Evolutionary conservation across 1,140 invertebrate species (phyloP).

Genomic region (Eumaeus atala): DNA sequence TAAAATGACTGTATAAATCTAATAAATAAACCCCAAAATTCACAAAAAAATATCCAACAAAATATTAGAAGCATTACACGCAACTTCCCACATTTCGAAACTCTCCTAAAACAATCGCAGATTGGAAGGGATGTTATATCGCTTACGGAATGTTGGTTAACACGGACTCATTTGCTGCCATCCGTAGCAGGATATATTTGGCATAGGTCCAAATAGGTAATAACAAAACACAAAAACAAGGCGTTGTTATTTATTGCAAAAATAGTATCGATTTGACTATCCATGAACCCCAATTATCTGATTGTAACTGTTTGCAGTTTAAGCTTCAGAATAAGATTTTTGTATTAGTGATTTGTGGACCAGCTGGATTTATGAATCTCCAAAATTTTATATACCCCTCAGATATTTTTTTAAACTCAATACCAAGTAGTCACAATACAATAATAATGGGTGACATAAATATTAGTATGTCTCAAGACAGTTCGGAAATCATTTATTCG

Average conservation of each 20-base stretch:
- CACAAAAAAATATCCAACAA: slow-evolving; percentile 13
- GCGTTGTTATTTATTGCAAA: slow-evolving; percentile 11
- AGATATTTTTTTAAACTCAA: not conserved
- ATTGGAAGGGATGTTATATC: slow-evolving; percentile 16
- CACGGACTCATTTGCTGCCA: not conserved
- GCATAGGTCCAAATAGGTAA: not conserved
- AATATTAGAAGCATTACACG: slow-evolving; percentile 16
- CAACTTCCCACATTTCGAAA: slow-evolving; percentile 7
- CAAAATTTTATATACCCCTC: slow-evolving; percentile 4
- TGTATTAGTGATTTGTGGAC: slow-evolving; percentile 5
- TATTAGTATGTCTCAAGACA: not conserved
- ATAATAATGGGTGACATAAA: slow-evolving; percentile 14
- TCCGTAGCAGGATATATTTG: not conserved
- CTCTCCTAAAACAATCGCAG: not conserved
- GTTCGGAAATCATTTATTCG: not conserved
- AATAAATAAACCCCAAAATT: not conserved
- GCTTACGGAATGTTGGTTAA: slow-evolving; percentile 16
- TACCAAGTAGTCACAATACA: slow-evolving; percentile 5
- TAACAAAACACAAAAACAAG: slow-evolving; percentile 15
- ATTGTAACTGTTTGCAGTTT: slow-evolving; percentile 1
- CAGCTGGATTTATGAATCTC: slow-evolving; percentile 2
- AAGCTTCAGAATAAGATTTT: slow-evolving; percentile 6
- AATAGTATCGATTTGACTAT: not conserved
- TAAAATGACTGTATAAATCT: too few relatives aligned
- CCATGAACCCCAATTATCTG: slow-evolving; percentile 3